phyloP scores from a whole-genome alignment of 2,113 vertebrate genomes.

The Alouatta palliata region DNA sequence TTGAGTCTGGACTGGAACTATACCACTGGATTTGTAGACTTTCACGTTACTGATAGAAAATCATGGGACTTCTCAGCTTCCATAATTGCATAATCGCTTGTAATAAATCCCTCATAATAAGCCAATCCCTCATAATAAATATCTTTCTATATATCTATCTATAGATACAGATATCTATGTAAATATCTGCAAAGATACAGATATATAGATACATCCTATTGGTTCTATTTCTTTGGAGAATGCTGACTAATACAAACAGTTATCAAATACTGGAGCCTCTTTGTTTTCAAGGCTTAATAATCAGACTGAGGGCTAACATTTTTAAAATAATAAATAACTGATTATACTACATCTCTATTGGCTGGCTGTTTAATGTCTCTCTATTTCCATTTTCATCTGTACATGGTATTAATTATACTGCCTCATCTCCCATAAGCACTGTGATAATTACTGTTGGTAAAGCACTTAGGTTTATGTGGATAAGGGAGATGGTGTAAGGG shows the following conservation, averaged over 20 bases:
- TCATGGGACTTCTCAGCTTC: neutral
- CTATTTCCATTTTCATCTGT: conserved; percentile 38
- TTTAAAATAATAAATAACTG: conserved; percentile 20
- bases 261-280: neutral
- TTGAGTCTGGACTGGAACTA: neutral
- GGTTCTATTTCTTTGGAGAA: neutral
- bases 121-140: neutral
- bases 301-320: neutral
- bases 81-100: neutral
- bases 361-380: conserved; percentile 9
- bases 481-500: conserved; percentile 58
- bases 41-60: neutral
- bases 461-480: conserved; percentile 47
- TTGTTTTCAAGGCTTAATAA: neutral
- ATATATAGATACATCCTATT: neutral
- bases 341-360: neutral
- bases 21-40: fast-evolving
- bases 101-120: neutral
- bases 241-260: neutral
- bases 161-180: too few species aligned
- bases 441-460: conserved; percentile 70
- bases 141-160: neutral
- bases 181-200: too few species aligned
- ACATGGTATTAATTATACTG: conserved; percentile 60
- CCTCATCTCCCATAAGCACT: conserved; percentile 50